Conservation (phyloP, 2,888 invertebrate species). For the Stenichneumon culpator region DNA sequence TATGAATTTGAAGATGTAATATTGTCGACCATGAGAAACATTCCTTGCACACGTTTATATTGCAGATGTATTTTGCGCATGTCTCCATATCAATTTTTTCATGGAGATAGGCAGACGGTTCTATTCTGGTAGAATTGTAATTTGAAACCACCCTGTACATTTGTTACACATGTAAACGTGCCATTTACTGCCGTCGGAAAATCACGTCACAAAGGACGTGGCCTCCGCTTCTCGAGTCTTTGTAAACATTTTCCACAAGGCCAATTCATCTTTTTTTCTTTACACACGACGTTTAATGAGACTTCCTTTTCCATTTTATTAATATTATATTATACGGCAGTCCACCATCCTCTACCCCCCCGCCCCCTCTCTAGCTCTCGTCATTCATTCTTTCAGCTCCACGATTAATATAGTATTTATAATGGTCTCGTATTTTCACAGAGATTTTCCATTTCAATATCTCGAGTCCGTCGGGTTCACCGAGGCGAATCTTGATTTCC, state of each 20-base stretch:
- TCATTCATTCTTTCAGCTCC: slow-evolving; percentile 2
- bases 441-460: slow-evolving; percentile 58
- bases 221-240: background rate
- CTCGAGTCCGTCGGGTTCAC: slow-evolving; percentile 33
- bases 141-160: background rate
- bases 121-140: background rate
- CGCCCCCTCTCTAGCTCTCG: background rate
- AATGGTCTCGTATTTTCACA: slow-evolving; percentile 49
- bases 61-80: no score
- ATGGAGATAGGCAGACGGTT: background rate
- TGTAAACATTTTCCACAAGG: slow-evolving; percentile 40
- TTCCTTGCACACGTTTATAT: no score
- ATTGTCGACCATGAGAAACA: no score
- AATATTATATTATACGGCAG: slow-evolving; percentile 11
- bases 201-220: slow-evolving; percentile 28
- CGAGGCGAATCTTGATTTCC: slow-evolving; percentile 52
- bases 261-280: slow-evolving; percentile 45
- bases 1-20: no score
- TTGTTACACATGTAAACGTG: background rate
- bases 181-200: background rate
- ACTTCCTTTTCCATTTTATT: slow-evolving; percentile 50
- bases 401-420: slow-evolving; percentile 60
- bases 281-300: slow-evolving; percentile 56
- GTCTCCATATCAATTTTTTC: background rate
- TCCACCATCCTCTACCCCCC: background rate